These are phyloP conservation scores for Danaus melanippus DNA, from an alignment of 1,140 invertebrate genomes.

Conservation along the genomic window DNA sequence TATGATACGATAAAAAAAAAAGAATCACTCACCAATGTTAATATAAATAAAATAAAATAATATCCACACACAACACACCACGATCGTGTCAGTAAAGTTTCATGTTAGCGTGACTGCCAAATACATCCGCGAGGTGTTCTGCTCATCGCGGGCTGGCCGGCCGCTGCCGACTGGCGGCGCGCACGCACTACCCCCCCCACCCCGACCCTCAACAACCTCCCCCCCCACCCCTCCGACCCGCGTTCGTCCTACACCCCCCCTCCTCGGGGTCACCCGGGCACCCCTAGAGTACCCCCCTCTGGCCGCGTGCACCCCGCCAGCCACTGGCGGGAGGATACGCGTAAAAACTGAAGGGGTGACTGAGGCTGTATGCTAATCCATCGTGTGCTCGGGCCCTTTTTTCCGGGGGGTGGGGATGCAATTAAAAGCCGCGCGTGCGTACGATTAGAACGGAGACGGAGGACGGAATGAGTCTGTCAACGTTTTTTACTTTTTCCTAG, in stretches of 20 bases:
- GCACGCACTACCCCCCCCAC: constrained; percentile 39
- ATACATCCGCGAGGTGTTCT: constrained; percentile 14
- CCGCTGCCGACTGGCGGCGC: constrained; percentile 60
- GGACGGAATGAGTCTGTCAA: constrained; percentile 59
- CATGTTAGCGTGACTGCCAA: constrained; percentile 2
- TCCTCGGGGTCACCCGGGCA: too few relatives aligned
- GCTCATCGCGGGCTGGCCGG: constrained; percentile 60
- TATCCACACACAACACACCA: constrained; percentile 55
- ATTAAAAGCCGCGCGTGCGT: constrained; percentile 70
- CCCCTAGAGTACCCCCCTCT: too few relatives aligned
- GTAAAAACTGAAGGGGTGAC: constrained; percentile 64
- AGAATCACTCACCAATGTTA: constrained; percentile 38
- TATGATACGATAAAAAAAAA: constrained; percentile 28
- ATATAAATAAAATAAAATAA: constrained; percentile 18
- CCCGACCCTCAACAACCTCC: constrained; percentile 10
- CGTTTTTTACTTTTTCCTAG: constrained; percentile 68
- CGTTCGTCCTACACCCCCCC: too few relatives aligned
- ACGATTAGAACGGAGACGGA: constrained; percentile 66
- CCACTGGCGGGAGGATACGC: constrained; percentile 51
- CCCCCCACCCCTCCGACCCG: too few relatives aligned
- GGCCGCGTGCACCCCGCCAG: constrained; percentile 40
- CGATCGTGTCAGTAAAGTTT: constrained; percentile 23
- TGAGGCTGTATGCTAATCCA: constrained; percentile 68
- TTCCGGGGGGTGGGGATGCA: constrained; percentile 65
- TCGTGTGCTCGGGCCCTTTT: constrained; percentile 58